Evolutionary conservation across 2,888 invertebrate genomes (phyloP), one percentile per base, ranked within the genome.

Genomic region (Fragum fragum): DNA sequence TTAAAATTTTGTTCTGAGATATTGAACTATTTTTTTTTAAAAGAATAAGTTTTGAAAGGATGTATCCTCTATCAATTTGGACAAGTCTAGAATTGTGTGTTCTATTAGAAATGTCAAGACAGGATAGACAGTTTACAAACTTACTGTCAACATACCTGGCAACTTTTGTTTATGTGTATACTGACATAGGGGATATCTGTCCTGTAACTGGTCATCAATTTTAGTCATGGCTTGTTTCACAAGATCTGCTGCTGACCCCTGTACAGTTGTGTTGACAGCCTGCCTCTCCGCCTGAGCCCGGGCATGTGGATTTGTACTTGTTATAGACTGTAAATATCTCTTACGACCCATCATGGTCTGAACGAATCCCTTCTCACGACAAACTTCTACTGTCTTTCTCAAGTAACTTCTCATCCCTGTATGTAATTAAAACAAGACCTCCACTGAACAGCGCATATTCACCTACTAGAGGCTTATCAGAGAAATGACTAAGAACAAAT

Each of bases 181-280:
- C 9, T 74, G 76, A 7, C 89, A 88, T 32, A 88, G 83, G 5
- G 93, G 94, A 94, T 95, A 96, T 90, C 94, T 88, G 91, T 95
- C 73, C 86, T 94, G 85, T 90, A 96, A 93, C 92, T 95, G 94
- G 16, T 95, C 94, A 88, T 98, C 97, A 90, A 99, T 96, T 69
- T 96, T 95, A 36, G 97, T 95, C 96, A 99, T 98, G 0, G 99
- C 98, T 76, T 96, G 96, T 95, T 99, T 99, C 0, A 97, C 97
- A 61, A 99, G 96, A 95, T 99, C 99, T 0, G 99, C 98, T 0
- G 99, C 99, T 0, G 99, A 98, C 0, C 99, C 99, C 95, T 99
- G 99, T 72, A 99, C 97, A 18, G 97, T 97, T 1, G 99, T 97
- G 94, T 99, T 99, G 0, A 99, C 96, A 18, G 99, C 98, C 95